Percentiles rank a stretch among this genome's conserved stretches.
These are phyloP conservation scores for Lucinisca nassula DNA, from an alignment of 2,888 invertebrate genomes.

Conservation along the genomic window DNA sequence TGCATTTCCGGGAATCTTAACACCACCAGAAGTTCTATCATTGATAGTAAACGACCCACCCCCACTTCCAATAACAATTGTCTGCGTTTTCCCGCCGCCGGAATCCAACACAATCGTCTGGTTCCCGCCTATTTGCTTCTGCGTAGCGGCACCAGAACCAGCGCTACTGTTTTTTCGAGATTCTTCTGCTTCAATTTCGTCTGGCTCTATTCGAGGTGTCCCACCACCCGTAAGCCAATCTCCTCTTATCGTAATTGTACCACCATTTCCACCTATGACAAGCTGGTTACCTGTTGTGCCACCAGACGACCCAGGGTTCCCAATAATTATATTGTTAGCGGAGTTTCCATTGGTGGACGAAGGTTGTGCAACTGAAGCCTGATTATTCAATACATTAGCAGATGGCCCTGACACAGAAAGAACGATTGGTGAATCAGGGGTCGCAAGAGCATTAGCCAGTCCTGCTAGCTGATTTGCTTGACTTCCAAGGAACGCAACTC, in stretches of 20 bases:
- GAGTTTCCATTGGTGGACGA: neutral
- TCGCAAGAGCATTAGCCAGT: neutral
- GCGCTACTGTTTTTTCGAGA: neutral
- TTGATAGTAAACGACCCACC: neutral
- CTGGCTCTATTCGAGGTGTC: too few relatives aligned
- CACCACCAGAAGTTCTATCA: neutral
- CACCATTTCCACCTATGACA: neutral
- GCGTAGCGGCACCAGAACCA: neutral
- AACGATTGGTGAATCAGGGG: too few relatives aligned
- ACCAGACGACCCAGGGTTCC: neutral
- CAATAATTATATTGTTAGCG: neutral
- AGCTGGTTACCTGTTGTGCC: neutral
- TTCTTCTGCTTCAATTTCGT: neutral
- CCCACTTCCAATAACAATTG: neutral
- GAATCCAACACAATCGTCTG: neutral
- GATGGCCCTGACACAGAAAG: neutral
- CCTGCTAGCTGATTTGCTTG: neutral
- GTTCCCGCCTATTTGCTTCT: neutral
- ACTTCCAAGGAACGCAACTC: neutral
- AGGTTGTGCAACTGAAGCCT: neutral
- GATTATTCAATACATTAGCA: neutral
- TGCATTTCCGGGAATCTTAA: neutral
- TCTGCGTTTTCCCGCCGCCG: neutral
- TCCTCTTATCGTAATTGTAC: neutral
- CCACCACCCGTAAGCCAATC: neutral